phyloP scores from a whole-genome alignment of 2,888 invertebrate genomes.

The Heliconius ismenius region DNA sequence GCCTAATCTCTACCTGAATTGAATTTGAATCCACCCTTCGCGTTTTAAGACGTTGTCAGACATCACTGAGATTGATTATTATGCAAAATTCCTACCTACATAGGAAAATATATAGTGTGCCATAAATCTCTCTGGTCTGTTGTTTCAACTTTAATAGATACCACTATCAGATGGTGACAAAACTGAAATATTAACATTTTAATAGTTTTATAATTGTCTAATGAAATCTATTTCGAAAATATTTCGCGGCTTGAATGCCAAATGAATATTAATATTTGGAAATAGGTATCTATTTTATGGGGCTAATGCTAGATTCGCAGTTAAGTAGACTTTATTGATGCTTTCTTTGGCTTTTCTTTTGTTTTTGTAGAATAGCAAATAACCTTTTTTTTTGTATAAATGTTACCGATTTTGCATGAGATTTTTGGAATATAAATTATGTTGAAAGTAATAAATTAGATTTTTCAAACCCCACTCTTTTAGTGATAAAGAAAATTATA shows the following conservation, averaged over 20 bases:
- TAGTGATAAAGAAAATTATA: neutral
- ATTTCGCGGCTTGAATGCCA: neutral
- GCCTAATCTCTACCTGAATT: neutral
- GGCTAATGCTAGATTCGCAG: neutral
- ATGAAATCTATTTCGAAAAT: conserved; percentile 23
- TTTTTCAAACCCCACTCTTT: neutral
- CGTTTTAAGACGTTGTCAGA: neutral
- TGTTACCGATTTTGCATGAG: neutral
- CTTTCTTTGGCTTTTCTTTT: neutral
- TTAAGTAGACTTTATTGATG: neutral
- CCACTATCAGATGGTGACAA: conserved; percentile 6
- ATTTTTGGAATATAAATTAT: neutral
- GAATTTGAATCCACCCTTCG: neutral
- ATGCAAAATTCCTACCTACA: neutral
- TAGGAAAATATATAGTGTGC: neutral
- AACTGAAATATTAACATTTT: conserved; percentile 16
- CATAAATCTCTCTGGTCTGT: neutral
- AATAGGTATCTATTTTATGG: conserved; percentile 12
- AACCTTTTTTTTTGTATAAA: neutral
- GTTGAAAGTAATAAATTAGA: neutral
- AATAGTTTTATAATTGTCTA: conserved; percentile 20
- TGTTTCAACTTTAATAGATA: conserved; percentile 5
- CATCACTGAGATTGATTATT: neutral
- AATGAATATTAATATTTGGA: conserved; percentile 12
- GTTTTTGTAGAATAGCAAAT: neutral